phyloP scores from a whole-genome alignment of 2,888 invertebrate genomes.

The Pammene aurita region DNA sequence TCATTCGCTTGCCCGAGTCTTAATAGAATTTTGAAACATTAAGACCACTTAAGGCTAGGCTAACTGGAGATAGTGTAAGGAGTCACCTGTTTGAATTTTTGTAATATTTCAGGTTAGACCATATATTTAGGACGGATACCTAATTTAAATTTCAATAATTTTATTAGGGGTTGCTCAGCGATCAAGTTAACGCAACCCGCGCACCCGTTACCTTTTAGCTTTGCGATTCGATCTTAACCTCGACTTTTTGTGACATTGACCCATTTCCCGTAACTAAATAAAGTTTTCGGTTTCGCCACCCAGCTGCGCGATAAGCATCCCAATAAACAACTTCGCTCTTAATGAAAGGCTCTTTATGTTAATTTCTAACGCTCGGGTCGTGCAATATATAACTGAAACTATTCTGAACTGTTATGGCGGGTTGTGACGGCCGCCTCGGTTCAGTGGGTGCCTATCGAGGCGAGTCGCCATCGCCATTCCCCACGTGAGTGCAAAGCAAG shows the following conservation, averaged over 20 bases:
- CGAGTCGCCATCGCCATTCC: slow-evolving; percentile 50
- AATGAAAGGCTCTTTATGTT: slow-evolving; percentile 38
- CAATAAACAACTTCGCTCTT: slow-evolving; percentile 40
- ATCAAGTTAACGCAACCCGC: not conserved
- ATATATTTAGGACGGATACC: too few relatives aligned
- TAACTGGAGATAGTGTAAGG: too few relatives aligned
- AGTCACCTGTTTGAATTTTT: too few relatives aligned
- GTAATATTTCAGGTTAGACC: too few relatives aligned
- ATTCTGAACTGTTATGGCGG: slow-evolving; percentile 58
- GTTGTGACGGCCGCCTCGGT: slow-evolving; percentile 63
- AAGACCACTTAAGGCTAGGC: too few relatives aligned
- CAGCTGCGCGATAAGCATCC: slow-evolving; percentile 23
- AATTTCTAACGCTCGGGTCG: slow-evolving; percentile 36
- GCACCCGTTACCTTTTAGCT: not conserved
- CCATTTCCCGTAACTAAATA: slow-evolving; percentile 18
- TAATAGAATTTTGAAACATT: too few relatives aligned
- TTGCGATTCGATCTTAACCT: slow-evolving; percentile 10
- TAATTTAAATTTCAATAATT: too few relatives aligned
- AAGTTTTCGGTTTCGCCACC: slow-evolving; percentile 5
- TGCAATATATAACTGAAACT: slow-evolving; percentile 50
- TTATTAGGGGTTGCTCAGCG: too few relatives aligned
- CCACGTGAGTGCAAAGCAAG: slow-evolving; percentile 63
- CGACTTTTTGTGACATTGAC: slow-evolving; percentile 24
- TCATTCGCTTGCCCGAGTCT: too few relatives aligned
- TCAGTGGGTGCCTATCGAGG: slow-evolving; percentile 72